Evolutionary conservation across 2,888 invertebrate species (phyloP).

Genomic region (Tillus elongatus): DNA sequence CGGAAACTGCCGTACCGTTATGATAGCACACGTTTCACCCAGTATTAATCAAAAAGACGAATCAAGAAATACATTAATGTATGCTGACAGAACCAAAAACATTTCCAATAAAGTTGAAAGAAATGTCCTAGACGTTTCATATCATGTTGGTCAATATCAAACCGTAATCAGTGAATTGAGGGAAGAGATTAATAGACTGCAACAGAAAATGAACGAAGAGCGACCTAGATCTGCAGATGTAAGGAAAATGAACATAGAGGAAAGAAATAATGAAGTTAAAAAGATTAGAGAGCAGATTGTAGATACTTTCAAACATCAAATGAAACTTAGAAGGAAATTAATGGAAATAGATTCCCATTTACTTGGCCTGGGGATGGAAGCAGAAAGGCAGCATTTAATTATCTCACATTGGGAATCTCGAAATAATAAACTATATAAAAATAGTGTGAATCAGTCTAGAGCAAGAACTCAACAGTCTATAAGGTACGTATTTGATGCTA

Average conservation of each 20-base stretch:
- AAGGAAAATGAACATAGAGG: conserved; percentile 30
- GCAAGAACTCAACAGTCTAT: conserved; percentile 54
- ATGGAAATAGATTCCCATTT: conserved; percentile 88
- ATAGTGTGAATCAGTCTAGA: conserved; percentile 46
- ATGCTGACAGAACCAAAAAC: conserved; percentile 87
- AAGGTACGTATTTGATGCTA: conserved; percentile 36
- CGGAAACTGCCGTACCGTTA: conserved; percentile 87
- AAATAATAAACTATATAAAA: conserved; percentile 65
- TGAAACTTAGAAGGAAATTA: conserved; percentile 75
- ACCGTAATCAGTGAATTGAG: conserved; percentile 73
- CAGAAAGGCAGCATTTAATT: conserved; percentile 78
- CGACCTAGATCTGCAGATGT: conserved; percentile 47
- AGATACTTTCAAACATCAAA: conserved; percentile 83
- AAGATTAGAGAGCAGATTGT: conserved; percentile 77
- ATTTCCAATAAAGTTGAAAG: conserved; percentile 77
- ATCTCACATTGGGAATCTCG: conserved; percentile 85
- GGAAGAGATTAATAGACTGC: conserved; percentile 72
- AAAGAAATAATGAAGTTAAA: conserved; percentile 43
- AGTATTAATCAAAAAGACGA: conserved; percentile 77
- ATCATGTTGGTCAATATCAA: conserved; percentile 78
- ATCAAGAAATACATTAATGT: conserved; percentile 81
- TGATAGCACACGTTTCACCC: conserved; percentile 94
- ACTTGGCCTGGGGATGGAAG: conserved; percentile 77
- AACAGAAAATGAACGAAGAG: conserved; percentile 72
- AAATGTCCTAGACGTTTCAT: conserved; percentile 43